phyloP scores from a whole-genome alignment of 2,113 vertebrate genomes.

The Pterocles burchelli region DNA sequence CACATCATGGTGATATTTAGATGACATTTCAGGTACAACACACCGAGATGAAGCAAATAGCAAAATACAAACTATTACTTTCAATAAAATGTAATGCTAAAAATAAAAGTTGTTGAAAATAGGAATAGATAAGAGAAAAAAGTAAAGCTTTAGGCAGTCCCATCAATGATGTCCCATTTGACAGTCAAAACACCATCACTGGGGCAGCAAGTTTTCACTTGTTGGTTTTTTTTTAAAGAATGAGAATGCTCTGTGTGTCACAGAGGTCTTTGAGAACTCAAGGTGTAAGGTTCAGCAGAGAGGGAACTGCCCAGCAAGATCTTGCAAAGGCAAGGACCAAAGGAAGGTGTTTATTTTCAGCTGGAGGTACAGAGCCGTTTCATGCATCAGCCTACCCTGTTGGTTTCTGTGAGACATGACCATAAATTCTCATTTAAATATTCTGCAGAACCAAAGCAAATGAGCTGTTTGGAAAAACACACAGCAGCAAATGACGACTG shows the following conservation, averaged over 20 bases:
- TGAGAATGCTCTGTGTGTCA: neutral
- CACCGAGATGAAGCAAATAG: conserved; percentile 15
- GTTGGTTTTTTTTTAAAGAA: neutral
- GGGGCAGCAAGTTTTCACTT: neutral
- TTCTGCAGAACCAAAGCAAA: conserved; percentile 8
- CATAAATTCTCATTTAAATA: neutral
- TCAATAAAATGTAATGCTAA: conserved; percentile 2
- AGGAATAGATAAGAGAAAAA: neutral
- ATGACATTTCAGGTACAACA: conserved; percentile 59
- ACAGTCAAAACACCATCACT: neutral
- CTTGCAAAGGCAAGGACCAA: neutral
- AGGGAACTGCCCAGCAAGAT: neutral
- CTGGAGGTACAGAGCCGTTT: neutral
- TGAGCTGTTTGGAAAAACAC: neutral
- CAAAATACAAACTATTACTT: conserved; percentile 52
- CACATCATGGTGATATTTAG: conserved; percentile 14
- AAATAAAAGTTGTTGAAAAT: neutral
- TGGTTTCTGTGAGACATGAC: neutral
- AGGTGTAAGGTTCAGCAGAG: no score
- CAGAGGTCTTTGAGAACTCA: neutral
- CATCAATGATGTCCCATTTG: neutral
- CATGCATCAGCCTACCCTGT: neutral
- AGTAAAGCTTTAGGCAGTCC: neutral
- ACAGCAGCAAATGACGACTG: conserved; percentile 11
- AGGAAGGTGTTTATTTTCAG: neutral